Evolutionary conservation across 1,140 invertebrate genomes (phyloP).

Genomic region (Archivesica marissinica): DNA sequence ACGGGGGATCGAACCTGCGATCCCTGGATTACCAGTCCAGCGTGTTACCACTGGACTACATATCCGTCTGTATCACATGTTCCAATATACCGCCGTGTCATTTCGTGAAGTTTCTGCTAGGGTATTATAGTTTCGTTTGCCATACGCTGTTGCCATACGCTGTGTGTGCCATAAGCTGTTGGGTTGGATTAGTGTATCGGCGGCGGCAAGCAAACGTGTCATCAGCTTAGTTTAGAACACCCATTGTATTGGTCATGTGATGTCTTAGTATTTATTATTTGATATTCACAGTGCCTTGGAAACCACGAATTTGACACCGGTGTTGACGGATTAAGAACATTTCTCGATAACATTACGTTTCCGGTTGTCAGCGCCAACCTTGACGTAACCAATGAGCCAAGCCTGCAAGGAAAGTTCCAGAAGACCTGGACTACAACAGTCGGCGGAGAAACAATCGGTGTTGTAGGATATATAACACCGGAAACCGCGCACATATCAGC

Average conservation of each 20-base stretch:
- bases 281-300: constrained; percentile 89
- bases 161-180: too few relatives aligned
- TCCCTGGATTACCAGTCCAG: too few relatives aligned
- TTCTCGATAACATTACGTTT: constrained; percentile 89
- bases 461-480: constrained; percentile 86
- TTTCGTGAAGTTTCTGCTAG: too few relatives aligned
- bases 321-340: constrained; percentile 90
- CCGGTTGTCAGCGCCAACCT: constrained; percentile 93
- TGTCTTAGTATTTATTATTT: neutral
- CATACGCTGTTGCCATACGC: too few relatives aligned
- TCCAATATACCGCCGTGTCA: too few relatives aligned
- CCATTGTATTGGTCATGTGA: neutral
- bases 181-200: too few relatives aligned
- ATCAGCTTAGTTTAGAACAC: neutral
- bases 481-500: too few relatives aligned
- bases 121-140: too few relatives aligned
- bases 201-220: neutral
- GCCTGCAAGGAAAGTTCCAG: constrained; percentile 85
- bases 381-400: constrained; percentile 88
- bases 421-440: constrained; percentile 91
- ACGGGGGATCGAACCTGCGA: too few relatives aligned
- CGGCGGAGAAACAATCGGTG: constrained; percentile 85
- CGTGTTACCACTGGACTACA: too few relatives aligned
- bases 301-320: too few relatives aligned
- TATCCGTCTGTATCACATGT: too few relatives aligned